Evolutionary conservation across 2,113 vertebrate species (phyloP), one percentile per base, ranked within the genome.

Genomic region (Melospiza georgiana): DNA sequence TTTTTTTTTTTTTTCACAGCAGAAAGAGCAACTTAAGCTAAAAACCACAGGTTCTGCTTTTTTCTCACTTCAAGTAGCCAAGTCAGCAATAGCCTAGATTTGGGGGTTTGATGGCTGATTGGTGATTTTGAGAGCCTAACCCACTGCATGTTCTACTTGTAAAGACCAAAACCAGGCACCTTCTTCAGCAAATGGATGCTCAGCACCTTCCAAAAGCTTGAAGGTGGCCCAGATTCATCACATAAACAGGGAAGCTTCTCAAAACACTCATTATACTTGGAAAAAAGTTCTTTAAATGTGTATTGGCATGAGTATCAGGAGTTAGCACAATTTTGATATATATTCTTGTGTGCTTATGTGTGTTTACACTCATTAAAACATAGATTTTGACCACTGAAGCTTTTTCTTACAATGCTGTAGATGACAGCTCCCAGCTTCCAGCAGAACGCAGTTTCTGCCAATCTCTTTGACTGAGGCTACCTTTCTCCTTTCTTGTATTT

Each of bases 21-120:
- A 93, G 62, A 89, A 93, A 95, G 48, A 95, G 68, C 72, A 95
- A 89, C 44, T 86, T 86, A 63, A 95, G 67, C 79, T 93, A 84
- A 93, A 95, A 91, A 57, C 1, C 86, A 92, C 3, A 1, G 31
- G 69, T 41, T 94, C 87, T 87, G 89, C 31, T 91, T 76, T 91
- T 87, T 87, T 76, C 66, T 89, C 93, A 84, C 48, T 4, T 82
- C 68, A 78, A 89, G 85, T 5, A 93, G 76, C 19, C 65, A 89
- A 86, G 72, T 78, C 65, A 73, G 68, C 72, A 78, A 52, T 5
- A 84, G 46, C 25, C 69, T 81, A 33, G 28, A 68, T 90, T 58
- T 84, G 37, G 8, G 44, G 12, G 13, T 24, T 63, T 91, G 48
- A 44, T 37, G 19, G 41, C 4, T 73, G 74, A 75, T 71, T 20